Evolutionary conservation across 2,797 vertebrate genomes (phyloP), one percentile per base, ranked within the genome.

Genomic region (Hybognathus amarus): DNA sequence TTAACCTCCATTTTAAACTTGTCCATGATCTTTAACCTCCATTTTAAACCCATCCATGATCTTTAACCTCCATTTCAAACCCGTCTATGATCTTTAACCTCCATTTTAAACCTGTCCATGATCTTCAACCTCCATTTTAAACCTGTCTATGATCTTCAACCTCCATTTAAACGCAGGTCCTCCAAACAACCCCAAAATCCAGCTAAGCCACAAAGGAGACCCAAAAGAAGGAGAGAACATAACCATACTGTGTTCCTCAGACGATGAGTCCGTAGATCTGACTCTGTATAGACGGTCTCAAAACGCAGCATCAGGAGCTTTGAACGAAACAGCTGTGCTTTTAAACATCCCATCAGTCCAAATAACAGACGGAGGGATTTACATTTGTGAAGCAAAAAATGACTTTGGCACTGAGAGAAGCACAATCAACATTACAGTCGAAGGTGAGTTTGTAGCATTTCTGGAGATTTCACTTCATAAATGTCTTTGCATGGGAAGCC

Each of bases 211-310:
- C 40, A 91, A 84, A 50, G 83, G 80, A 38, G 87, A 82, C 5
- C 89, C 93, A 52, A 93, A 85, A 52, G 94, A 94, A 90, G 93
- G 94, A 42, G 91, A 90, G 54, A 88, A 90, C 18, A 91, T 95
- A 80, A 92, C 47, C 0, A 87, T 95, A 91, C 87, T 52, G 0
- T 96, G 95, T 54, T 85, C 77, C 66, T 92, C 91, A 54, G 87
- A 92, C 42, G 93, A 93, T 24, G 87, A 89, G 42, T 93, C 85
- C 52, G 93, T 90, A 42, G 54, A 76, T 54, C 86, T 95, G 71
- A 83, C 66, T 67, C 94, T 95, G 92, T 91, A 88, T 47, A 94
- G 90, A 87, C 87, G 63, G 63, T 18, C 6, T 0, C 80, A 78
- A 2, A 59, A 24, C 0, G 88, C 87, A 6, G 80, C 71, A 6